Conservation (phyloP, 2,888 invertebrate genomes). For the Drosophila melanosoma region DNA sequence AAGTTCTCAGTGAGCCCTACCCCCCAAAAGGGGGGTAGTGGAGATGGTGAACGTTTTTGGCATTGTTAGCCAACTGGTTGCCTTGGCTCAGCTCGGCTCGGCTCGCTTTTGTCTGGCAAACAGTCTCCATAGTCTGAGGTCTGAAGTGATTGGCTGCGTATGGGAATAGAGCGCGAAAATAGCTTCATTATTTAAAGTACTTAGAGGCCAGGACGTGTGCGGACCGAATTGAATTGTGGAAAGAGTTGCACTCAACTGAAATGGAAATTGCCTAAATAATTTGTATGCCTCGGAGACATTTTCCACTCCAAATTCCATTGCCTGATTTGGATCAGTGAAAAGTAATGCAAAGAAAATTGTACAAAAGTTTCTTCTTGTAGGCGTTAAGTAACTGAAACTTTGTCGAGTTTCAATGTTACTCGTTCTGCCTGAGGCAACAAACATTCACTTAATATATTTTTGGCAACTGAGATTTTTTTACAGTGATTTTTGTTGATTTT, state of each 20-base stretch:
- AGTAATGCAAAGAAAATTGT: slow-evolving; percentile 10
- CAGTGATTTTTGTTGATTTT: not conserved
- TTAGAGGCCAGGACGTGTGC: slow-evolving; percentile 48
- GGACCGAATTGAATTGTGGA: slow-evolving; percentile 56
- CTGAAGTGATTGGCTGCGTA: slow-evolving; percentile 77
- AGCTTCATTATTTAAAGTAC: slow-evolving; percentile 79
- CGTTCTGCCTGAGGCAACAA: not conserved
- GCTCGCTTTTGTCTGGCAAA: slow-evolving; percentile 12
- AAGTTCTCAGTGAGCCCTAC: slow-evolving; percentile 44
- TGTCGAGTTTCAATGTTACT: not conserved
- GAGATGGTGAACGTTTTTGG: slow-evolving; percentile 29
- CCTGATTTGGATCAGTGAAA: slow-evolving; percentile 35
- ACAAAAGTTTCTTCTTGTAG: not conserved
- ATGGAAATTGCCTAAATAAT: slow-evolving; percentile 75
- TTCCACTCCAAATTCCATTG: slow-evolving; percentile 18
- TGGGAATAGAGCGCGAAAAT: slow-evolving; percentile 79
- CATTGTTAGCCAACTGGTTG: slow-evolving; percentile 61
- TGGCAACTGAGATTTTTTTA: not conserved
- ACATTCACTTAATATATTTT: not conserved
- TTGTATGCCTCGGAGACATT: slow-evolving; percentile 64
- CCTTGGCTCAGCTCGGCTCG: slow-evolving; percentile 34
- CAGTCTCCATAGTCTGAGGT: slow-evolving; percentile 25
- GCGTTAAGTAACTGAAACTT: not conserved
- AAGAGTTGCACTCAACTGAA: slow-evolving; percentile 51
- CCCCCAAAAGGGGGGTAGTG: slow-evolving; percentile 10